A percentile compares a stretch with the other conserved stretches of the same genome.
These are phyloP conservation scores for Sphaeramia orbicularis DNA, from an alignment of 2,797 vertebrate genomes.

Conservation along the genomic window DNA sequence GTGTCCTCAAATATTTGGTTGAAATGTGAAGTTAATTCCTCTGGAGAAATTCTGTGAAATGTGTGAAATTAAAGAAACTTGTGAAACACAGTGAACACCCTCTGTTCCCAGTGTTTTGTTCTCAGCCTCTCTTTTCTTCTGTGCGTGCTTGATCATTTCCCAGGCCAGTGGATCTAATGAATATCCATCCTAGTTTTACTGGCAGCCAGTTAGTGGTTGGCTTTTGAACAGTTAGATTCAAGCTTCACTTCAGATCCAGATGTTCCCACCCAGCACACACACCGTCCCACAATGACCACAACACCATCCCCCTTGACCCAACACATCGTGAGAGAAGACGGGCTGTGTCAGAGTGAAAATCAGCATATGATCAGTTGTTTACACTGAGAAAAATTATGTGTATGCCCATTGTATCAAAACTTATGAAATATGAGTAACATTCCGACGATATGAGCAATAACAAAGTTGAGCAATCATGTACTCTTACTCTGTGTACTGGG, in stretches of 20 bases:
- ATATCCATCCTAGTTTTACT: conserved; percentile 37
- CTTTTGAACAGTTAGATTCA: conserved; percentile 30
- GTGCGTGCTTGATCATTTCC: conserved; percentile 30
- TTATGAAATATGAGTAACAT: not conserved
- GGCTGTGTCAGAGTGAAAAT: conserved; percentile 21
- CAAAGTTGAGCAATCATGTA: conserved; percentile 4
- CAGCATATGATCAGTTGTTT: conserved; percentile 33
- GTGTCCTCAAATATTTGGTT: conserved; percentile 20
- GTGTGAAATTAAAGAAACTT: conserved; percentile 23
- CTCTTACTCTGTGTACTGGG: not conserved
- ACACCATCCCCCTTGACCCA: conserved; percentile 19
- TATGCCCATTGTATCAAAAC: not conserved
- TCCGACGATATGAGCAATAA: conserved; percentile 1
- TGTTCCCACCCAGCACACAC: conserved; percentile 53
- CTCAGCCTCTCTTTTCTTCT: conserved; percentile 1
- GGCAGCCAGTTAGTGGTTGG: conserved; percentile 45
- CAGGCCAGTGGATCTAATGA: conserved; percentile 39
- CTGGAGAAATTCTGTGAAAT: conserved; percentile 39
- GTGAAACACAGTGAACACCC: conserved; percentile 29
- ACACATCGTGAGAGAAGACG: conserved; percentile 23
- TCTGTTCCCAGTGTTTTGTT: not conserved
- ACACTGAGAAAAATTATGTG: conserved; percentile 16
- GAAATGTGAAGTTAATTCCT: conserved; percentile 29
- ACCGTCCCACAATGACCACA: conserved; percentile 35
- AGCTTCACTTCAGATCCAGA: conserved; percentile 53